A percentile compares a stretch with the other conserved stretches of the same genome.
Evolutionary conservation across 2,888 invertebrate genomes (phyloP).

Genomic region (Drosophila kambysellisi): DNA sequence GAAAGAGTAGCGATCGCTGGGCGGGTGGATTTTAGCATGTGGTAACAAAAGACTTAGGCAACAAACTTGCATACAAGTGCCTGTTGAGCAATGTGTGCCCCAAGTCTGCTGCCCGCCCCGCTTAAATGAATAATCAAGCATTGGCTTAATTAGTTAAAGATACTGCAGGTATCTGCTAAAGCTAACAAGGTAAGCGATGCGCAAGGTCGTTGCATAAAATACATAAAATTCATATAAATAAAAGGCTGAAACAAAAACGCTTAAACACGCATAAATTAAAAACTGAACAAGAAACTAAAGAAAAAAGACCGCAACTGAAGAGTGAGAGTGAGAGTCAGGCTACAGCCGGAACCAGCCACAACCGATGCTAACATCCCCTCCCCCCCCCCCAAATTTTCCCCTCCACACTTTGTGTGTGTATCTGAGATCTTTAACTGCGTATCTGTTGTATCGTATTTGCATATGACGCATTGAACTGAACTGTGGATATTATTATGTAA

Average conservation of each 20-base stretch:
- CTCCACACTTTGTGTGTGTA: neutral
- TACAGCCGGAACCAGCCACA: conserved; percentile 49
- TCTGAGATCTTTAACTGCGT: conserved; percentile 13
- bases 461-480: conserved; percentile 51
- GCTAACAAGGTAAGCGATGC: conserved; percentile 53
- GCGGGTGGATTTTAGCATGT: conserved; percentile 29
- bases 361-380: neutral
- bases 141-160: conserved; percentile 62
- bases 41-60: conserved; percentile 75
- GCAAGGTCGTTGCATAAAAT: conserved; percentile 81
- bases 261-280: conserved; percentile 63
- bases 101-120: conserved; percentile 15
- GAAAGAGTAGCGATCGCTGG: neutral
- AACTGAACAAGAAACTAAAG: conserved; percentile 27
- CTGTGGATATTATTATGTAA: conserved; percentile 47
- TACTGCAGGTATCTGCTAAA: conserved; percentile 11
- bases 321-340: conserved; percentile 55
- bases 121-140: conserved; percentile 27
- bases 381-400: neutral
- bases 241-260: conserved; percentile 24
- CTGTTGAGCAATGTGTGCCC: neutral
- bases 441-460: conserved; percentile 34
- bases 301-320: conserved; percentile 6
- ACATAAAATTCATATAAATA: conserved; percentile 77
- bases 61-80: conserved; percentile 54